Percentiles rank a stretch among this genome's conserved stretches.
Conservation (phyloP, 2,888 invertebrate species). For the Lamproptera curius region DNA sequence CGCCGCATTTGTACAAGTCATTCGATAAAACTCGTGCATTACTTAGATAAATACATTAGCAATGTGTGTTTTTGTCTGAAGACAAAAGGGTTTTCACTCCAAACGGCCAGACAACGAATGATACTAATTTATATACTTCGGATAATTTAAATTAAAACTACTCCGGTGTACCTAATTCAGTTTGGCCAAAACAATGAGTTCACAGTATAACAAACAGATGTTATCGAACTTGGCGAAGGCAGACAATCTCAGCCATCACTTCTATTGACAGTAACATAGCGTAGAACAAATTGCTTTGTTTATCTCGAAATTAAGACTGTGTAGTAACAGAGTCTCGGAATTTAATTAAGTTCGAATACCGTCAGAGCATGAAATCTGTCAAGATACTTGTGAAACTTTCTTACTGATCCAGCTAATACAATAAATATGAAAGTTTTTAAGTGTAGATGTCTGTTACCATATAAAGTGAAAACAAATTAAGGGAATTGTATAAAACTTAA, state of each 20-base stretch:
- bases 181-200: conserved; percentile 13
- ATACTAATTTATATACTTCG: conserved; percentile 9
- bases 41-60: conserved; percentile 6
- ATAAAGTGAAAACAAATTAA: too few relatives aligned
- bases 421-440: too few relatives aligned
- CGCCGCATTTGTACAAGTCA: conserved; percentile 4
- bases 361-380: neutral
- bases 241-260: conserved; percentile 8
- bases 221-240: conserved; percentile 15
- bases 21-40: conserved; percentile 8
- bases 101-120: neutral
- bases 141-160: conserved; percentile 12
- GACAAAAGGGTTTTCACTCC: neutral
- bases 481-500: too few relatives aligned
- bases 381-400: neutral
- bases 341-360: conserved; percentile 3
- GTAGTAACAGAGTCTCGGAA: conserved; percentile 3
- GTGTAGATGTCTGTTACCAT: too few relatives aligned
- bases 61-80: neutral
- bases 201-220: conserved; percentile 18
- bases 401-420: too few relatives aligned
- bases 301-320: conserved; percentile 7
- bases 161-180: conserved; percentile 11
- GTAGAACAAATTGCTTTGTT: conserved; percentile 13
- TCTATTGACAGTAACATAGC: conserved; percentile 15